These are phyloP conservation scores for Plestiodon gilberti DNA, from an alignment of 2,113 vertebrate species.

Conservation along the genomic window DNA sequence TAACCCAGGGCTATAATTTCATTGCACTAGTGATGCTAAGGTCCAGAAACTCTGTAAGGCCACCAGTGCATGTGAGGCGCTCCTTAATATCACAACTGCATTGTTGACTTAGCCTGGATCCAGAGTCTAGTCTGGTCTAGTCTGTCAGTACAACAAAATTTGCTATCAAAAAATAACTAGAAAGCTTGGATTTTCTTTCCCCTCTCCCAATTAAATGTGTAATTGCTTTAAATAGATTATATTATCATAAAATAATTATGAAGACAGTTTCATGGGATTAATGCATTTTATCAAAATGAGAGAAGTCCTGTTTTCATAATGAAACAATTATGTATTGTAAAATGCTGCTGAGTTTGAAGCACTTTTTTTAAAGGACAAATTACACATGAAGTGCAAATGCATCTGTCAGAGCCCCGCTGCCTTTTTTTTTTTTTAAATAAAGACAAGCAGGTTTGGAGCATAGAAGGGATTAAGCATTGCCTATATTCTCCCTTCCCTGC, in stretches of 20 bases:
- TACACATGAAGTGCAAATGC: neutral
- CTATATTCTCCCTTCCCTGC: neutral
- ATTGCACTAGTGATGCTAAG: neutral
- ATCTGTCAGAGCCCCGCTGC: neutral
- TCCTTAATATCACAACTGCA: neutral
- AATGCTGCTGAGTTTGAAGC: constrained; percentile 32
- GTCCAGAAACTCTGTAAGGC: neutral
- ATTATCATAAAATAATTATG: constrained; percentile 41
- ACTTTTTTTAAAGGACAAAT: neutral
- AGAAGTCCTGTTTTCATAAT: constrained; percentile 52
- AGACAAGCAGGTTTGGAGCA: neutral
- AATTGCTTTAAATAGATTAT: constrained; percentile 14
- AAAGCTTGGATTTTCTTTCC: constrained; percentile 5
- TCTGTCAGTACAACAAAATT: neutral
- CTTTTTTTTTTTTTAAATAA: neutral
- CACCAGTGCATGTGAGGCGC: neutral
- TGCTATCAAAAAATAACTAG: constrained; percentile 34
- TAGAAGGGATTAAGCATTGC: neutral
- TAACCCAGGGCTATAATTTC: neutral
- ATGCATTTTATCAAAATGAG: constrained; percentile 48
- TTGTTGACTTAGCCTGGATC: neutral
- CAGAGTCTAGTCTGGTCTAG: neutral
- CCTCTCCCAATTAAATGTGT: constrained; percentile 19
- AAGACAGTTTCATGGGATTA: constrained; percentile 49
- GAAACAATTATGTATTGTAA: constrained; percentile 59